Conservation (phyloP, 2,113 vertebrate species). For the Podocnemis expansa region DNA sequence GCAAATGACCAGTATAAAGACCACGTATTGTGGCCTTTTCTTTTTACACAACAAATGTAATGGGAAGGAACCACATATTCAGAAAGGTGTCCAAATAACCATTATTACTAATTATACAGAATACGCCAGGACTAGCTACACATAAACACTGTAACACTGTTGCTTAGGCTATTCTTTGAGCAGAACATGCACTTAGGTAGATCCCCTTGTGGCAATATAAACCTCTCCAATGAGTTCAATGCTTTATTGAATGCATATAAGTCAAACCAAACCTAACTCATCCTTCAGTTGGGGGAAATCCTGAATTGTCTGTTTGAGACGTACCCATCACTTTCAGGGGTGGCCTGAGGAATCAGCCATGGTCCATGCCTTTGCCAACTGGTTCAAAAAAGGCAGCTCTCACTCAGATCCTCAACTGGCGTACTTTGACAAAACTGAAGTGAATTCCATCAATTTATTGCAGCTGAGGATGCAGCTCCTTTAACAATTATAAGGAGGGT, state of each 20-base stretch:
- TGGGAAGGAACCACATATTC: not conserved
- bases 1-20: not conserved
- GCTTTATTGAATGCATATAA: not conserved
- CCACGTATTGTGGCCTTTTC: not conserved
- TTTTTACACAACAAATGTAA: not conserved
- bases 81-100: not conserved
- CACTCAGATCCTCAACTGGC: not conserved
- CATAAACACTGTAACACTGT: not conserved
- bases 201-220: not conserved
- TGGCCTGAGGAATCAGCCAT: not conserved
- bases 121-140: not conserved
- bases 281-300: not conserved
- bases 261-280: not conserved
- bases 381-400: not conserved
- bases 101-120: not conserved
- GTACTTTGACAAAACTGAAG: not conserved
- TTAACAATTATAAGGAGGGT: not conserved
- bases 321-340: not conserved
- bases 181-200: not conserved
- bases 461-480: not conserved
- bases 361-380: rapidly evolving
- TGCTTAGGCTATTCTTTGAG: not conserved
- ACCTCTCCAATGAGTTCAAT: not conserved
- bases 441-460: not conserved
- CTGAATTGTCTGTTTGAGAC: not conserved